Evolutionary conservation across 2,113 vertebrate genomes (phyloP), one percentile per base, ranked within the genome.

Genomic region (Australoheros scitulus): DNA sequence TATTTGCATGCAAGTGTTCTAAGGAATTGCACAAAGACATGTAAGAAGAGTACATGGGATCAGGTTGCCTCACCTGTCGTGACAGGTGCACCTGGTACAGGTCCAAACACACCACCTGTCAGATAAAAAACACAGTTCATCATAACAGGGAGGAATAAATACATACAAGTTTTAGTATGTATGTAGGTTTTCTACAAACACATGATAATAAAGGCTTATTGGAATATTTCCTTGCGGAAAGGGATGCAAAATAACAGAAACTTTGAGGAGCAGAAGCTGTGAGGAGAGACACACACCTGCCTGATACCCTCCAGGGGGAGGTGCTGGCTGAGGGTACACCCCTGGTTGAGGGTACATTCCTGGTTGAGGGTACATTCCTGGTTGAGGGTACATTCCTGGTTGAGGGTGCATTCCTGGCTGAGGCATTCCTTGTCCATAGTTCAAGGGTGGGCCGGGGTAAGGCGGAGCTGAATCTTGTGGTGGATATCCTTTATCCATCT

Each of bases 401-500:
- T 77, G 83, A 78, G 68, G 77, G 10, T 80, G 52, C 3, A 4
- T 41, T 4, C 59, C 86, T 26, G 84, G 83, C 22, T 68, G 86
- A 34, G 86, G 83, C 15, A 80, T 43, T 26, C 55, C 83, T 52
- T 87, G 90, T 2, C 61, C 81, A 29, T 92, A 86, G 80, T 52
- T 63, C n/a, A 83, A 1, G 13, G 87, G 91, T 9, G 91, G 93
- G 22, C 87, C 93, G 1, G 93, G 89, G 78, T 94, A 94, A 1
- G 93, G 90, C 22, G 93, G 93, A 52, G 92, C 86, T 17, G 80
- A 6, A 0, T 89, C 90, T 6, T 85, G 36, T 36, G 85, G 65
- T 13, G 59, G 86, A 52, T 84, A n/a, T 75, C 70, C 89, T 59
- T 92, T 93, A 36, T 94, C 88, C 93, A 94, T 94, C 63, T 86